A percentile compares a stretch with the other conserved stretches of the same genome.
Evolutionary conservation across 2,113 vertebrate species (phyloP).

Genomic region (Corythornis cristatus): DNA sequence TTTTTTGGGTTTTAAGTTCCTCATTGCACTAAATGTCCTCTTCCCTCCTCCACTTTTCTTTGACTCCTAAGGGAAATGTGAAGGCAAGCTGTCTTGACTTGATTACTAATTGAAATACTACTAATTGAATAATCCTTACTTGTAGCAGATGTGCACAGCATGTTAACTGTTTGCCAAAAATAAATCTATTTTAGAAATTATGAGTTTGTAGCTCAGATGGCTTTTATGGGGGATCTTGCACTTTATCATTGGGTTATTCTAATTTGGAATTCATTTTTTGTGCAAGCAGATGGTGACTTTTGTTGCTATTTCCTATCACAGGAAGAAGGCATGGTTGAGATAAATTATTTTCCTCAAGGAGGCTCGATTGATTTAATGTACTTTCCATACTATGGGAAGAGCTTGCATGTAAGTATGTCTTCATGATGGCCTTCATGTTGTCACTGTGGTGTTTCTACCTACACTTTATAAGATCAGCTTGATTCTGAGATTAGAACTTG

Average conservation of each 20-base stretch:
- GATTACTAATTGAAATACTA: not conserved
- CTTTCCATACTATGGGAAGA: conserved; percentile 96
- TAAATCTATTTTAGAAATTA: not conserved
- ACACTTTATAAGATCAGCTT: not conserved
- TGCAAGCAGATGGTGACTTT: not conserved
- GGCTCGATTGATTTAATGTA: conserved; percentile 92
- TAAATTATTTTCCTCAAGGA: conserved; percentile 82
- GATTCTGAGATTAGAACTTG: not conserved
- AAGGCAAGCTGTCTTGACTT: not conserved
- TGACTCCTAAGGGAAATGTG: not conserved
- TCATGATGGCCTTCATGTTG: not conserved
- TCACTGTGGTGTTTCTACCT: not conserved
- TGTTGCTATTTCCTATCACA: conserved; percentile 52
- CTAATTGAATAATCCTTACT: not conserved
- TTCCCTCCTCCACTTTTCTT: not conserved
- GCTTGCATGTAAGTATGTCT: conserved; percentile 87
- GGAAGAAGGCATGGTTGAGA: conserved; percentile 71
- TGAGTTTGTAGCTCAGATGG: not conserved
- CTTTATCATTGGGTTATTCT: not conserved
- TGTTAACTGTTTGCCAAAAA: not conserved
- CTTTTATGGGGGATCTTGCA: not conserved
- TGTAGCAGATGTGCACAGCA: not conserved
- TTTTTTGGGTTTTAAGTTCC: not conserved
- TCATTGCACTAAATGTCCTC: not conserved
- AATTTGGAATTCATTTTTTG: not conserved